Evolutionary conservation across 2,113 vertebrate genomes (phyloP), one percentile per base, ranked within the genome.

Genomic region (Carassius carassius): DNA sequence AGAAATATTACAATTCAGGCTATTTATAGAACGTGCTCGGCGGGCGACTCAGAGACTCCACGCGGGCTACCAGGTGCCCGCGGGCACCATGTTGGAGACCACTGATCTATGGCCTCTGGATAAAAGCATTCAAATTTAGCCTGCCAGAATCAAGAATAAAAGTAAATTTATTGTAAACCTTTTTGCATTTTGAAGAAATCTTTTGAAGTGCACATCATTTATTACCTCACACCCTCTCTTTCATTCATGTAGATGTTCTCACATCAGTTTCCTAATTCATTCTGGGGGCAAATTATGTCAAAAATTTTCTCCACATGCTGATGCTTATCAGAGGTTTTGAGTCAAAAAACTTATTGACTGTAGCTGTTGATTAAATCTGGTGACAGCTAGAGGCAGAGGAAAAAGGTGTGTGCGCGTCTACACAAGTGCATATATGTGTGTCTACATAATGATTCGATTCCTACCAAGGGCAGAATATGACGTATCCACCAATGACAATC

Each of bases 401-500:
- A 63, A 54, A 58, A 58, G 74, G 25, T 67, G 44, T 62, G 77
- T 80, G 76, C 47, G 72, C 29, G 51, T 78, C 70, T 79, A 69
- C 77, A 56, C 37, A 21, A 67, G 19, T 77, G 51, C 62, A 67
- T 62, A 29, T 81, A 29, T 72, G 21, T 60, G 69, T 78, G 75
- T 51, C 23, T 85, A 75, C 73, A 16, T 47, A 67, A 56, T 37
- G 47, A 69, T 85, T 56, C 35, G 29, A 78, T 74, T 78, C 63
- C 47, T 41, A 90, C 72, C 78, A 82, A 82, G 78, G 77, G 62
- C 85, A 83, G 77, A 86, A 87, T 72, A 85, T 8, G 84, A 60
- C 23, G 44, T 72, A 77, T 83, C 47, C 81, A 83, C 87, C 85
- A 82, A 32, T 74, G 73, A 89, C 87, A 89, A 90, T 89, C 79